Conservation (phyloP, 2,797 vertebrate genomes). For the Lagodon rhomboides region DNA sequence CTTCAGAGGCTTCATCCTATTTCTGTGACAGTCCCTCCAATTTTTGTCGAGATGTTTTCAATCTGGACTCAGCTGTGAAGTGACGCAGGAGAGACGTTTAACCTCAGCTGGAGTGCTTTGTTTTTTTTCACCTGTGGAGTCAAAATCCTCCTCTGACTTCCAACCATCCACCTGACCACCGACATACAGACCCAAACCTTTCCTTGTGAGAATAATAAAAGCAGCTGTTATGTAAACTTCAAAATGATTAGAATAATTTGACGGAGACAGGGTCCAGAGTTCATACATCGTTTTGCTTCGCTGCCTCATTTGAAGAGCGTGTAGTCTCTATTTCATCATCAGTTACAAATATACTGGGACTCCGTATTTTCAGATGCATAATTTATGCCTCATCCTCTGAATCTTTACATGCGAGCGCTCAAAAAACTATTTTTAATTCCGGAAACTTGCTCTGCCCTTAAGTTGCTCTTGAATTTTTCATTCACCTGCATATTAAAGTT, state of each 20-base stretch:
- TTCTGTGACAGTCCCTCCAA: not conserved
- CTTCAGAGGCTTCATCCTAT: not conserved
- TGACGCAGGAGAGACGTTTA: not conserved
- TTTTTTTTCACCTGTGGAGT: too few species aligned
- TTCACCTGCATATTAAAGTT: conserved; percentile 11
- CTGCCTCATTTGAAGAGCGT: not conserved
- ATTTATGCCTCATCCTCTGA: conserved; percentile 27
- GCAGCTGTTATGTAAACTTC: not conserved
- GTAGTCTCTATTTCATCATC: conserved; percentile 19
- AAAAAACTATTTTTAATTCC: conserved; percentile 20
- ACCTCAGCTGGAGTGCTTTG: not conserved
- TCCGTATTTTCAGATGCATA: conserved; percentile 40
- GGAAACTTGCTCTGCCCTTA: conserved; percentile 21
- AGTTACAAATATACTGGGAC: conserved; percentile 11
- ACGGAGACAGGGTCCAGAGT: not conserved
- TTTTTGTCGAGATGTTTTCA: not conserved
- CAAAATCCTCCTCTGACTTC: too few species aligned
- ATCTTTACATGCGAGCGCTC: conserved; percentile 12
- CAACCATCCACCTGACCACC: not conserved
- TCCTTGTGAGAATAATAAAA: not conserved
- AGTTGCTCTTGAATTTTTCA: conserved; percentile 27
- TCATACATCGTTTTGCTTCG: not conserved
- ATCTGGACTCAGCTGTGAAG: not conserved
- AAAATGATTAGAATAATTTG: not conserved
- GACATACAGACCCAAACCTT: not conserved